Evolutionary conservation across 2,113 vertebrate species (phyloP).

Genomic region (Chaetura pelagica): DNA sequence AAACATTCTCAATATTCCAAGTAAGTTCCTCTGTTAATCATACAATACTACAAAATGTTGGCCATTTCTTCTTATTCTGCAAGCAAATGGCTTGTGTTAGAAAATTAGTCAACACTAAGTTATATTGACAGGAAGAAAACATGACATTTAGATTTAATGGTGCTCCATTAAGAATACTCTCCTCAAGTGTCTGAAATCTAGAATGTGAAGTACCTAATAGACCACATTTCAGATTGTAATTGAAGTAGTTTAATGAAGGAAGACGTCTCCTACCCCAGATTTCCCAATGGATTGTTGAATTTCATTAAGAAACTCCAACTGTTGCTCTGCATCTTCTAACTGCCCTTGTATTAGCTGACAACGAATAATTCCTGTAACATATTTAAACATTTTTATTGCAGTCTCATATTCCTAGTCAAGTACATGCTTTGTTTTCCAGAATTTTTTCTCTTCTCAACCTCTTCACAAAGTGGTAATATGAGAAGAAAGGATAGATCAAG

Average conservation of each 20-base stretch:
- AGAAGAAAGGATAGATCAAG: neutral
- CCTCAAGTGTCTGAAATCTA: neutral
- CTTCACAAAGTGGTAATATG: neutral
- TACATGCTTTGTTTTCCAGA: neutral
- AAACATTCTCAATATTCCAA: neutral
- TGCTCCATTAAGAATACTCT: neutral
- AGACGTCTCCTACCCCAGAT: constrained; percentile 82
- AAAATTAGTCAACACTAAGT: neutral
- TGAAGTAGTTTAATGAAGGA: neutral
- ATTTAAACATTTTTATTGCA: neutral
- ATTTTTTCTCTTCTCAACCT: neutral
- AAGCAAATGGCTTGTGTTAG: neutral
- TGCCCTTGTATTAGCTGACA: constrained; percentile 91
- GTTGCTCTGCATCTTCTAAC: constrained; percentile 92
- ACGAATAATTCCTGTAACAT: constrained; percentile 86
- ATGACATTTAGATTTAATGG: neutral
- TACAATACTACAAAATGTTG: neutral
- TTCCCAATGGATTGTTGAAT: constrained; percentile 93
- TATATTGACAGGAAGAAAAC: neutral
- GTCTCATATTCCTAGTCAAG: neutral
- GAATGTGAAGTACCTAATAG: neutral
- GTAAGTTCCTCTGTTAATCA: neutral
- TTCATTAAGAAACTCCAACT: constrained; percentile 93
- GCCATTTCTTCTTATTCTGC: neutral
- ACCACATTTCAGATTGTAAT: neutral